Percentiles rank a stretch among this genome's conserved stretches.
Conservation (phyloP, 2,797 vertebrate species). For the Propithecus deckenii region DNA sequence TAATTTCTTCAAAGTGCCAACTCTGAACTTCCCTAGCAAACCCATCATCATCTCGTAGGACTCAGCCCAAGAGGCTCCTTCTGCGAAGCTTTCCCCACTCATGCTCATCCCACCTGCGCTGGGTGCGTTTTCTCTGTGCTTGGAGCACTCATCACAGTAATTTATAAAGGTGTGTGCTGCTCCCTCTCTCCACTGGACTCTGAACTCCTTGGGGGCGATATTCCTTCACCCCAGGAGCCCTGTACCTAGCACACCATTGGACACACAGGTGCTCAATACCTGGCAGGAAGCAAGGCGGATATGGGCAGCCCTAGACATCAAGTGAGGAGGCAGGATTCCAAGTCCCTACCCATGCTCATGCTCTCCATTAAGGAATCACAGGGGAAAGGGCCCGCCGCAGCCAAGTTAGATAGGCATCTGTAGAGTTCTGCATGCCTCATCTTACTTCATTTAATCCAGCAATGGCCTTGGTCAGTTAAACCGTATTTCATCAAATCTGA, state of each 20-base stretch:
- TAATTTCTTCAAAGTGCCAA: background rate
- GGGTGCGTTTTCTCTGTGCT: background rate
- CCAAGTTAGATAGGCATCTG: background rate
- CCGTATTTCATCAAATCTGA: background rate
- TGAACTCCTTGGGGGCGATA: background rate
- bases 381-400: background rate
- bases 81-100: background rate
- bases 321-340: background rate
- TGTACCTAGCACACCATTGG: background rate
- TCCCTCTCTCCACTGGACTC: background rate
- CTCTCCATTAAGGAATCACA: background rate
- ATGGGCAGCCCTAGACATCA: background rate
- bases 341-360: background rate
- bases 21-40: background rate
- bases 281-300: background rate
- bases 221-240: background rate
- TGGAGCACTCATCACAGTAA: background rate
- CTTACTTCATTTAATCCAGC: background rate
- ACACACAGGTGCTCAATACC: accelerated
- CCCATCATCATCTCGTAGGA: too few species aligned
- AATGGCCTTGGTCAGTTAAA: background rate
- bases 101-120: accelerated
- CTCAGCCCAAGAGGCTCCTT: background rate
- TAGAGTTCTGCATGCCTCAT: background rate
- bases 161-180: background rate